Conservation (phyloP, 2,888 invertebrate species). For the Stenodera caucasica region DNA sequence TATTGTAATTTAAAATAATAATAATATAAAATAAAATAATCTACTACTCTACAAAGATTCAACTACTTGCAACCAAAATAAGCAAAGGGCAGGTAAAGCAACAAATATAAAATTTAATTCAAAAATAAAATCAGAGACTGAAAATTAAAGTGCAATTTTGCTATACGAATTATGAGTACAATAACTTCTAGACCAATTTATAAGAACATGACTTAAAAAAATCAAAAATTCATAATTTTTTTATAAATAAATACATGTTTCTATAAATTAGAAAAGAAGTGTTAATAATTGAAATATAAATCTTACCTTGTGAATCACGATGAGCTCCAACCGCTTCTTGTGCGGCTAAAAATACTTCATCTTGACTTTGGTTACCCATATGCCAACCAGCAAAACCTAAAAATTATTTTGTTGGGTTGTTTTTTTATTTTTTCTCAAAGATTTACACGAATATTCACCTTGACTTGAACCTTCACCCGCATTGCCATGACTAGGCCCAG, state of each 20-base stretch:
- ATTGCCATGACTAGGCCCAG: conserved; percentile 68
- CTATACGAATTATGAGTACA: conserved; percentile 48
- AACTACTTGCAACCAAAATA: conserved; percentile 26
- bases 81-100: conserved; percentile 27
- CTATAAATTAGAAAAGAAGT: conserved; percentile 38
- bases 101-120: conserved; percentile 31
- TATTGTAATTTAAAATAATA: conserved; percentile 29
- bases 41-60: conserved; percentile 14
- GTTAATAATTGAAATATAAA: conserved; percentile 53
- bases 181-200: conserved; percentile 37
- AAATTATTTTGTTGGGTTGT: conserved; percentile 28
- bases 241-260: conserved; percentile 16
- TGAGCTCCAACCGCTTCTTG: conserved; percentile 77
- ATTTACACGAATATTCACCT: conserved; percentile 60
- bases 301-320: conserved; percentile 91
- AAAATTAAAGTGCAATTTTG: conserved; percentile 53
- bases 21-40: conserved; percentile 42
- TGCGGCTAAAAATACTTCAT: conserved; percentile 82
- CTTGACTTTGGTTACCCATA: conserved; percentile 78
- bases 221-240: conserved; percentile 11
- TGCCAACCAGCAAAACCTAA: conserved; percentile 84
- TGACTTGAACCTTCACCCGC: conserved; percentile 74
- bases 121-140: conserved; percentile 55
- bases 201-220: conserved; percentile 27
- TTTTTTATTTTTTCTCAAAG: conserved; percentile 27